Evolutionary conservation across 1,140 invertebrate species (phyloP), one percentile per base, ranked within the genome.

Genomic region (Mizuhopecten yessoensis): DNA sequence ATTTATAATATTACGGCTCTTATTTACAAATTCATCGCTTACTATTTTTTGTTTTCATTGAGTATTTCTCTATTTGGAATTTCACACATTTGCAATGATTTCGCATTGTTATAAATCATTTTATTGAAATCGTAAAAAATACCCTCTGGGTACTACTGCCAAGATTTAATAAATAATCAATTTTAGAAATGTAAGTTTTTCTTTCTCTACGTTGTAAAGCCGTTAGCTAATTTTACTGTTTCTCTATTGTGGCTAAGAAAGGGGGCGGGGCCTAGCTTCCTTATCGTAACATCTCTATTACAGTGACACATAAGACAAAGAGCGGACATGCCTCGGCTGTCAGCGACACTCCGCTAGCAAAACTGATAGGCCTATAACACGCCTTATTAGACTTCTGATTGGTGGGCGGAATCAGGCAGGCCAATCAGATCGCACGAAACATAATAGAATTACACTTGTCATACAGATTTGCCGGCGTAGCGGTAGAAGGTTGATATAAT

Each of bases 111-210:
- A 75, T 75, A 75, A 75, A 75, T 75, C 57, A 75, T 75, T 29
- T 75, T 75, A n/a, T 75, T n/a, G 23, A 29, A 75, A 75, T 75
- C 57, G n/a, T 0, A 23, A 75, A 29, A 75, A 75, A 75, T 75
- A 29, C 57, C 57, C n/a, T 75, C 57, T n/a, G n/a, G 57, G 57
- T 75, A 29, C 57, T 17, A 75, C 23, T 75, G 57, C 57, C 57
- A 75, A 75, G 5, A 29, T 29, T 29, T 29, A 17, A 29, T 39
- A 75, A 75, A 75, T 75, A 75, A 75, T 75, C 57, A 75, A 75
- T 75, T 75, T 75, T 75, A 75, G 57, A 75, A 75, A 75, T 75
- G 57, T 75, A 75, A n/a, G n/a, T n/a, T n/a, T n/a, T n/a, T n/a
- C n/a, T n/a, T n/a, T n/a, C 29, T 29, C 57, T 29, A n/a, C n/a